These are phyloP conservation scores for Lagopus muta DNA, from an alignment of 2,113 vertebrate species.

Conservation along the genomic window DNA sequence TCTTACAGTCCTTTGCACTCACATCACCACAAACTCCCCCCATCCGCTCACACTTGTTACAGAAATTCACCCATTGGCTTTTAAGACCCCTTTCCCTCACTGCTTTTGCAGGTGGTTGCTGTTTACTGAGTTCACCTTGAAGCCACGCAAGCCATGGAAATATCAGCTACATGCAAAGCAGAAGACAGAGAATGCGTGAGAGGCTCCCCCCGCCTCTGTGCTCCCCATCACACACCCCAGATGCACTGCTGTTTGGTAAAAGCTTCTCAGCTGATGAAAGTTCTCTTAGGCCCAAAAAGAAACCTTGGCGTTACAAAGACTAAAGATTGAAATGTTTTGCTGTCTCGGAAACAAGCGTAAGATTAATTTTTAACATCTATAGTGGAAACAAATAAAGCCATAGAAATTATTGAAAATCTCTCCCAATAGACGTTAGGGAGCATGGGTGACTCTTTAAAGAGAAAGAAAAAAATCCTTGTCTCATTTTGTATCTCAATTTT, in stretches of 20 bases:
- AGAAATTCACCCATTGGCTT: background rate
- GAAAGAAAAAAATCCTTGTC: slow-evolving; percentile 1
- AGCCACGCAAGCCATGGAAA: background rate
- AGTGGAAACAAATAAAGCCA: slow-evolving; percentile 13
- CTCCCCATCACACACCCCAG: background rate
- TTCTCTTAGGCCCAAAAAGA: background rate
- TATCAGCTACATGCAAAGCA: background rate
- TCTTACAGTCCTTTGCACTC: background rate
- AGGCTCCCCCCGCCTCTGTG: background rate
- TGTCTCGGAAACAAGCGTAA: background rate
- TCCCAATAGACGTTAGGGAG: background rate
- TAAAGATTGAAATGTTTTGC: background rate
- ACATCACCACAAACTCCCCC: background rate
- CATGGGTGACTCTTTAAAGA: background rate
- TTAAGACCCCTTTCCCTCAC: background rate
- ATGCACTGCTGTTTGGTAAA: background rate
- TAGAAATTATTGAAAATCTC: background rate
- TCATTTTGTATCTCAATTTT: slow-evolving; percentile 62
- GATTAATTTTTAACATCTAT: background rate
- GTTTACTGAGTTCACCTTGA: accelerated
- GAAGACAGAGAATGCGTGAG: background rate
- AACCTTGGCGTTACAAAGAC: background rate
- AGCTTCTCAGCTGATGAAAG: background rate
- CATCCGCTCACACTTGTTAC: background rate
- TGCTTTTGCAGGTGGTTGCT: background rate